A percentile compares a stretch with the other conserved stretches of the same genome.
phyloP scores from a whole-genome alignment of 2,797 vertebrate species.

The Cuculus canorus region DNA sequence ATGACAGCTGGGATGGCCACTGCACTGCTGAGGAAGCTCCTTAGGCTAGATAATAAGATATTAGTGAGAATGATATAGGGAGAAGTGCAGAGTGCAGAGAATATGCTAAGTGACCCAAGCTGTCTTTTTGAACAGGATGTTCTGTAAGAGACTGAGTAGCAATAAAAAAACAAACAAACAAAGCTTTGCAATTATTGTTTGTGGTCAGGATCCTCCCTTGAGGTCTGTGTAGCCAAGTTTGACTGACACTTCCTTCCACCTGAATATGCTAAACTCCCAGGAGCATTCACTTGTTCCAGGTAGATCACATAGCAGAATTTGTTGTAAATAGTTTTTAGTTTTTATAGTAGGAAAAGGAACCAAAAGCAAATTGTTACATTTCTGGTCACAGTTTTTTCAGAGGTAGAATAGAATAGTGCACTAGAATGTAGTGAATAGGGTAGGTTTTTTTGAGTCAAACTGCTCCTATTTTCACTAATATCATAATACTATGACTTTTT shows the following conservation, averaged over 20 bases:
- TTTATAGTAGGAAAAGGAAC: neutral
- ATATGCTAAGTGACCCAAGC: neutral
- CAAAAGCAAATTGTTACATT: neutral
- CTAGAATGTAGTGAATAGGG: constrained; percentile 23
- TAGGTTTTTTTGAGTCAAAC: constrained; percentile 47
- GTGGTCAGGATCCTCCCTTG: neutral
- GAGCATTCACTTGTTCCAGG: neutral
- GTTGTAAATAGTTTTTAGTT: neutral
- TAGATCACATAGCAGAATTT: neutral
- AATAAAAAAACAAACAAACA: neutral
- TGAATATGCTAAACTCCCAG: neutral
- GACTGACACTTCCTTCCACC: neutral
- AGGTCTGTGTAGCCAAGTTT: neutral
- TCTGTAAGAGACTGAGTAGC: neutral
- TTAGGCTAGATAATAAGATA: neutral
- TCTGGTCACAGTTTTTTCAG: neutral
- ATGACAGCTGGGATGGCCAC: neutral
- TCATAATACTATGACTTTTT: neutral
- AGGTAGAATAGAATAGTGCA: neutral
- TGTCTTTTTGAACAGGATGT: neutral
- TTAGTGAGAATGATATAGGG: neutral
- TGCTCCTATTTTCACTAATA: constrained; percentile 39
- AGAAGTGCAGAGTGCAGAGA: neutral
- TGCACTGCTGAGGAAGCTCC: neutral
- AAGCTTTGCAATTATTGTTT: neutral